These are phyloP conservation scores for Daktulosphaira vitifoliae DNA, from an alignment of 1,140 invertebrate species.

Conservation along the genomic window DNA sequence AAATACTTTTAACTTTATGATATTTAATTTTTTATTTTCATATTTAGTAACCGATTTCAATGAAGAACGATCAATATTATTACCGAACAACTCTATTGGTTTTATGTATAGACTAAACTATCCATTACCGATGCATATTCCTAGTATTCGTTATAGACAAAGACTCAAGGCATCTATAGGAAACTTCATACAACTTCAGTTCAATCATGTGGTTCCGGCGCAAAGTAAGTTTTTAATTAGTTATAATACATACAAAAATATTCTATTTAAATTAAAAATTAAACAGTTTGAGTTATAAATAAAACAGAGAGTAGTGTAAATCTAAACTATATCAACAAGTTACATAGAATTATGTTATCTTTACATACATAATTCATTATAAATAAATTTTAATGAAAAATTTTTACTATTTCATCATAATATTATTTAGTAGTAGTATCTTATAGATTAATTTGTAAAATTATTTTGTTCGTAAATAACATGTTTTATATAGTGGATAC, in stretches of 20 bases:
- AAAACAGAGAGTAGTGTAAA: no score
- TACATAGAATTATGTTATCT: no score
- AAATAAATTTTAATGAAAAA: no score
- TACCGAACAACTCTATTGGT: slow-evolving; percentile 40
- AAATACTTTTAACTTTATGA: not conserved
- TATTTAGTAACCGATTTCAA: slow-evolving; percentile 23
- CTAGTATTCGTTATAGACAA: slow-evolving; percentile 47
- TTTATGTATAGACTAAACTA: slow-evolving; percentile 48
- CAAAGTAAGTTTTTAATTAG: slow-evolving; percentile 36
- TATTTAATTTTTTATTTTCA: not conserved
- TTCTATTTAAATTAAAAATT: no score
- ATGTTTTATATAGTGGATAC: slow-evolving; percentile 25
- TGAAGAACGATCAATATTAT: slow-evolving; percentile 15
- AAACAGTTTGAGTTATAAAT: no score
- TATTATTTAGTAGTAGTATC: no score
- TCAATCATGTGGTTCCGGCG: slow-evolving; percentile 45
- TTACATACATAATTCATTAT: no score
- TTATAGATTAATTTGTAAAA: no score
- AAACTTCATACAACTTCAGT: slow-evolving; percentile 48
- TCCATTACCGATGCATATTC: slow-evolving; percentile 22
- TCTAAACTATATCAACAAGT: no score
- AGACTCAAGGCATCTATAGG: slow-evolving; percentile 51
- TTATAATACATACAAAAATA: no score
- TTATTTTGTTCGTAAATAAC: no score
- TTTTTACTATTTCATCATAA: no score